phyloP scores from a whole-genome alignment of 1,140 invertebrate species.

The Charaxes varanes region DNA sequence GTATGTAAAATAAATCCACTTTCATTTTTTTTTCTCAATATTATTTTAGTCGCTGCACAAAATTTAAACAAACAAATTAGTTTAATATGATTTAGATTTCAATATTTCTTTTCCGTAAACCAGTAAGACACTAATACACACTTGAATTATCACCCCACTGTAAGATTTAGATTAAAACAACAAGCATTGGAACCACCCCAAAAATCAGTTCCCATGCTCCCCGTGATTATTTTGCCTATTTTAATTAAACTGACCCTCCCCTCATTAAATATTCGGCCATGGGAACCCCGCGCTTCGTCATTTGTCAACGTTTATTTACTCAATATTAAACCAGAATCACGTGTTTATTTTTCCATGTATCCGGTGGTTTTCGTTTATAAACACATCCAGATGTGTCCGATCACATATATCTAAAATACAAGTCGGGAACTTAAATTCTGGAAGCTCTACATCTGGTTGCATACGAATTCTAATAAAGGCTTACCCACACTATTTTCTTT shows the following conservation, averaged over 20 bases:
- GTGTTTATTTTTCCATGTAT: constrained; percentile 26
- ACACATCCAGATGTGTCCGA: constrained; percentile 5
- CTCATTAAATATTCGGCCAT: constrained; percentile 31
- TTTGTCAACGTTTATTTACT: constrained; percentile 35
- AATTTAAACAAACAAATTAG: too few relatives aligned
- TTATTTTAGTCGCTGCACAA: too few relatives aligned
- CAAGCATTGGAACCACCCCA: background rate
- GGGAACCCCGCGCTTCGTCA: constrained; percentile 45
- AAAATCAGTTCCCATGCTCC: constrained; percentile 46
- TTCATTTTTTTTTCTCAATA: too few relatives aligned
- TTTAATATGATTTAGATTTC: too few relatives aligned
- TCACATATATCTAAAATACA: too few relatives aligned
- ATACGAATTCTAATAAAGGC: too few relatives aligned
- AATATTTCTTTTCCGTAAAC: too few relatives aligned
- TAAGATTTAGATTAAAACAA: constrained; percentile 3
- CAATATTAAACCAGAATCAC: constrained; percentile 7
- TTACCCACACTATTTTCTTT: too few relatives aligned
- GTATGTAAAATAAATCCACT: too few relatives aligned
- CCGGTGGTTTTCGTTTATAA: constrained; percentile 5
- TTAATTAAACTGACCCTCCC: constrained; percentile 44
- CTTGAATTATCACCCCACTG: background rate
- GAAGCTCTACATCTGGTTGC: too few relatives aligned
- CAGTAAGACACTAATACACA: background rate
- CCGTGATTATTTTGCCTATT: constrained; percentile 52
- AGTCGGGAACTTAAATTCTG: too few relatives aligned